These are phyloP conservation scores for Tenebrosternarchus preto DNA, from an alignment of 2,113 vertebrate species.

Conservation along the genomic window DNA sequence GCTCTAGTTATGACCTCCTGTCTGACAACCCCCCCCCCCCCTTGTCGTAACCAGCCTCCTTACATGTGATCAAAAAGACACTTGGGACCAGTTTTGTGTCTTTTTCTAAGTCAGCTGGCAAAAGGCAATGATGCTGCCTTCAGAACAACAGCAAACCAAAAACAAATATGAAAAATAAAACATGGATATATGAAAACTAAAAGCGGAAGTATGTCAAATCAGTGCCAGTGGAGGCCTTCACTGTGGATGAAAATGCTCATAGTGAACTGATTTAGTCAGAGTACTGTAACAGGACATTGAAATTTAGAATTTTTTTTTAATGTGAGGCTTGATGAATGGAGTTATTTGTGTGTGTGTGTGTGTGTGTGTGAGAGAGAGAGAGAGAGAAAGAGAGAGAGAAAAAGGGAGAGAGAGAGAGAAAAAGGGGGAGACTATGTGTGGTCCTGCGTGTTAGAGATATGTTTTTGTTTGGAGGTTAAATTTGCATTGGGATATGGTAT, in stretches of 20 bases:
- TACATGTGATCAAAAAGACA: constrained; percentile 1
- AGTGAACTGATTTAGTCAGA: too few species aligned
- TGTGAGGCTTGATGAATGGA: too few species aligned
- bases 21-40: constrained; percentile 35
- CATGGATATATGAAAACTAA: too few species aligned
- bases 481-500: constrained; percentile 43
- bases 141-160: constrained; percentile 1
- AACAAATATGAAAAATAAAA: too few species aligned
- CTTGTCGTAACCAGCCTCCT: constrained; percentile 25
- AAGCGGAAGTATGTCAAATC: too few species aligned
- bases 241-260: too few species aligned
- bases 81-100: not conserved
- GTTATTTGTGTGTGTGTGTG: constrained; percentile 57
- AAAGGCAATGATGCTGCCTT: constrained; percentile 8
- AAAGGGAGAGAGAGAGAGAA: too few species aligned
- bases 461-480: constrained; percentile 39
- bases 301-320: too few species aligned
- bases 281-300: too few species aligned
- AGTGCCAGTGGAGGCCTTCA: too few species aligned
- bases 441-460: constrained; percentile 17
- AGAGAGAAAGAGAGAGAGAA: too few species aligned
- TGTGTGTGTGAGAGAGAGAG: constrained; percentile 53
- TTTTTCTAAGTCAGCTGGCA: constrained; percentile 16
- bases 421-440: constrained; percentile 16
- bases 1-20: constrained; percentile 29